Base-by-base conservation (phyloP, 1,140 invertebrate species). In the Drosophila ercepeae region DNA sequence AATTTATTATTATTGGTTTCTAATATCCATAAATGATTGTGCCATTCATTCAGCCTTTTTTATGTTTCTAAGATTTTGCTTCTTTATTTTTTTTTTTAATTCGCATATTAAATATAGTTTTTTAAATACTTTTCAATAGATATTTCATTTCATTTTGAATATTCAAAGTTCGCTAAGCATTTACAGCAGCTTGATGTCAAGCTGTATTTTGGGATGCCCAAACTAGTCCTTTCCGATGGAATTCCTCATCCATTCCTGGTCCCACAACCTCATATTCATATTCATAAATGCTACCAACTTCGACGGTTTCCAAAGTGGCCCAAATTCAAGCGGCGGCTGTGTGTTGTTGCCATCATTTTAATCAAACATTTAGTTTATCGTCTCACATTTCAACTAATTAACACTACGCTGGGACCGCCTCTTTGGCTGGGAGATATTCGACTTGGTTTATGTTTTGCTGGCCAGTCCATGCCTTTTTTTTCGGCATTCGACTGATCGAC, bases 321-420 rank as follows among this genome's bases (percentile, higher is more conserved):
- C 49, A 73, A 71, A 73, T 73, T 72, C 69, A 69, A 49, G 55
- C 23, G 45, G 53, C 45, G 7, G 14, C 8, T 42, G 44, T 64
- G 23, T 75, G 72, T 53, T 75, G 61, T 75, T 75, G 71, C 61
- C 54, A 75, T 75, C 53, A 75, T 75, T 75, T 75, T 61, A 82
- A 88, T 88, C 82, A 88, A 88, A 78, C 69, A 88, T 88, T 88
- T 88, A 88, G 82, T 88, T 88, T 88, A 88, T 88, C 53, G 83
- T 88, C 82, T 88, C 82, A 88, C 82, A 88, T 88, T 88, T 88
- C 74, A 88, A 45, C 82, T 88, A 88, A 88, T 88, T 88, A 88
- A 88, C 82, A 88, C 82, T 82, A 82, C 48, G 34, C 29, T 46
- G 60, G 83, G 39, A 36, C 82, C 83, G 77, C 82, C 82, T 88